Evolutionary conservation across 2,888 invertebrate genomes (phyloP), one percentile per base, ranked within the genome.

Genomic region (Trisateles emortualis): DNA sequence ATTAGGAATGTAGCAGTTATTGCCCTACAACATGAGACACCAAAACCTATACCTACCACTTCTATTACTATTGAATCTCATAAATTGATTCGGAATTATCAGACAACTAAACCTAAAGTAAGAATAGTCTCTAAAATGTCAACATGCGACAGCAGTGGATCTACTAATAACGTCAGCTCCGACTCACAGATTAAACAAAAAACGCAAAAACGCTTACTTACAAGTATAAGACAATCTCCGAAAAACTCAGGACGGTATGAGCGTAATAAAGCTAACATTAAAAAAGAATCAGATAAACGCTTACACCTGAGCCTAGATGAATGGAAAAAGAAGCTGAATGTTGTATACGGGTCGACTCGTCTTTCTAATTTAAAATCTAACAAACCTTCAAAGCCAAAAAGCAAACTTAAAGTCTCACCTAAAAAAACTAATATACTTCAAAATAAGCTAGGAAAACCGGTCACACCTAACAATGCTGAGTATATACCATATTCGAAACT

Each of bases 401-500:
- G 39, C 24, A 70, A 57, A 40, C 10, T 11, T 52, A 74, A 72
- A 56, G 38, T 6, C 6, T 64, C 61, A 32, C 62, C 62, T 32
- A 78, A 78, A 65, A 75, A 72, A 59, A 48, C 40, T 10, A 64
- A 69, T 62, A 10, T 24, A 11, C 1, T 26, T 5, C 30, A 43
- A 26, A 36, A 45, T 32, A 41, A 11, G 16, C 10, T 8, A 10
- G 51, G 32, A 45, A 69, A 59, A 47, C 41, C 59, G 3, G 57
- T 44, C 40, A 55, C 44, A 1, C 64, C 83, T 16, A 89, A 88
- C 59, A 88, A 87, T 55, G 57, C 76, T 10, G 87, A 90, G 42
- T 93, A 93, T 63, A 90, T 93, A 68, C 93, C 93, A 0, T 93
- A 93, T 74, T 84, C 91, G 9, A 81, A 90, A 68, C 74, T 93